Evolutionary conservation across 2,888 invertebrate genomes (phyloP).

Genomic region (Mactromeris polynyma): DNA sequence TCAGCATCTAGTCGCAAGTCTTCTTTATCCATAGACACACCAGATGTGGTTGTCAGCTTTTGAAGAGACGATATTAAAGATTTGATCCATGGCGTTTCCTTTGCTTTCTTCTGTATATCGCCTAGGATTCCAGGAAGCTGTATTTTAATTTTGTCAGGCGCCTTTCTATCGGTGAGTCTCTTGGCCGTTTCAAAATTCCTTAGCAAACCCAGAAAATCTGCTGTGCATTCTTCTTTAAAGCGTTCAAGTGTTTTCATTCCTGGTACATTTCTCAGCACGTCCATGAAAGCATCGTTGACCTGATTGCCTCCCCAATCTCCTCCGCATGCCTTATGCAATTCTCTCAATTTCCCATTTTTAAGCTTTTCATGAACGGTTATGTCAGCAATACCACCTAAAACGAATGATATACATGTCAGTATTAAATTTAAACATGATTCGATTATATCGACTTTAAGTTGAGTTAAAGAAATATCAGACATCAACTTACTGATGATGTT

Average conservation of each 20-base stretch:
- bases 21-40: conserved; percentile 35
- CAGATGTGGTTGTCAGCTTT: background rate
- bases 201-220: conserved; percentile 57
- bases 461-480: too few relatives aligned
- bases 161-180: conserved; percentile 34
- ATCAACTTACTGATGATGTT: too few relatives aligned
- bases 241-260: conserved; percentile 52
- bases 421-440: too few relatives aligned
- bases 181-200: conserved; percentile 66
- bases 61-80: background rate
- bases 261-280: conserved; percentile 44
- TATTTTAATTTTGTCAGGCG: conserved; percentile 45
- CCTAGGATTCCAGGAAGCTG: conserved; percentile 3
- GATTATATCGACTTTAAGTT: too few relatives aligned
- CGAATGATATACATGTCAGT: too few relatives aligned
- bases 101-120: background rate
- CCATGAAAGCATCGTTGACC: conserved; percentile 53
- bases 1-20: conserved; percentile 43
- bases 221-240: conserved; percentile 46
- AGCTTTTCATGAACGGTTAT: conserved; percentile 59
- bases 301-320: conserved; percentile 61
- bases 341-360: conserved; percentile 49
- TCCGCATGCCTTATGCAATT: conserved; percentile 60
- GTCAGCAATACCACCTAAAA: conserved; percentile 65
- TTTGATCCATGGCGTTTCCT: background rate